Evolutionary conservation across 2,113 vertebrate species (phyloP).

Genomic region (Cepphus grylle): DNA sequence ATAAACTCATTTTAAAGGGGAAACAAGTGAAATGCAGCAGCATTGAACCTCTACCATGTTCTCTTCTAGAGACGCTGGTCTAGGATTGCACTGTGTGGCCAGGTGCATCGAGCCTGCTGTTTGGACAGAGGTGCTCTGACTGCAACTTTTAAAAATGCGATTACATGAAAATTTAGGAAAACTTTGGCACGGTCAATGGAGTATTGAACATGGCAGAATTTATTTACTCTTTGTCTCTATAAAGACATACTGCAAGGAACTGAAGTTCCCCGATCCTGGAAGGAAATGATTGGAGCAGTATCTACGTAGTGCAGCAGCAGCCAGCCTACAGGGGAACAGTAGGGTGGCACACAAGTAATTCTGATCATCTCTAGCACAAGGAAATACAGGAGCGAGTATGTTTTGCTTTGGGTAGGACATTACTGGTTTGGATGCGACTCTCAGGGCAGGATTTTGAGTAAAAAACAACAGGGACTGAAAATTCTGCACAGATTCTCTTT

Average conservation of each 20-base stretch:
- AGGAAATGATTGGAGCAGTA: neutral
- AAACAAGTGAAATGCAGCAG: neutral
- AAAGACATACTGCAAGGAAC: neutral
- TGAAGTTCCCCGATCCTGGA: neutral
- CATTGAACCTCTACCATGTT: neutral
- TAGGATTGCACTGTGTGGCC: neutral
- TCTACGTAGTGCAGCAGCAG: neutral
- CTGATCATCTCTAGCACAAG: neutral
- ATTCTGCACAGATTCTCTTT: slow-evolving; percentile 15
- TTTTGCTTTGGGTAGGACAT: neutral
- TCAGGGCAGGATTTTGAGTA: neutral
- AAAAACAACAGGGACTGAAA: neutral
- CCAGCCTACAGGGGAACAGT: neutral
- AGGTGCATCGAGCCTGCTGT: slow-evolving; percentile 4
- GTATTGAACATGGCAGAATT: neutral
- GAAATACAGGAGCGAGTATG: neutral
- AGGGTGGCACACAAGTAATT: neutral
- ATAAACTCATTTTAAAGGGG: neutral
- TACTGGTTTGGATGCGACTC: neutral
- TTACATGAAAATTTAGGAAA: neutral
- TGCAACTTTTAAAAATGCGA: neutral
- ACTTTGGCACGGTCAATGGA: neutral
- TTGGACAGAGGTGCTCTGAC: neutral
- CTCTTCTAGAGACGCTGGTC: slow-evolving; percentile 21
- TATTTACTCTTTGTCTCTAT: neutral